Evolutionary conservation across 2,888 invertebrate species (phyloP).

Genomic region (Sacculina carcini): DNA sequence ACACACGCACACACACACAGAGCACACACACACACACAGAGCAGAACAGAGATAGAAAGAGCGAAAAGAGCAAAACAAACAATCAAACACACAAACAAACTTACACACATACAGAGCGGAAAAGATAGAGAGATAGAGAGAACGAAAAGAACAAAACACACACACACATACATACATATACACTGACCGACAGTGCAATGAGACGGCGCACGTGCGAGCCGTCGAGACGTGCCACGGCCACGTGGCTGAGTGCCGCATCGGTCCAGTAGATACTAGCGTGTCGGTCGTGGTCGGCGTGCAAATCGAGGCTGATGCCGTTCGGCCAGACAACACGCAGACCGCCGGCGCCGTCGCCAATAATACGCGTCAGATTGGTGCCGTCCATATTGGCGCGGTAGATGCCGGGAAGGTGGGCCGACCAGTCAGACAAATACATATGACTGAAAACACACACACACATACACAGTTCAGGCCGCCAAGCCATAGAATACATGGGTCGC

Average conservation of each 20-base stretch:
- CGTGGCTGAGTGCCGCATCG: conserved; percentile 53
- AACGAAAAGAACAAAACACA: conserved; percentile 3
- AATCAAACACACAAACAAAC: not conserved
- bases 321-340: conserved; percentile 58
- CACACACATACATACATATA: not conserved
- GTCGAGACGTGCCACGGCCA: conserved; percentile 44
- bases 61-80: not conserved
- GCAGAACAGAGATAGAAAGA: not conserved
- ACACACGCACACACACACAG: too few relatives aligned
- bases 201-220: conserved; percentile 39
- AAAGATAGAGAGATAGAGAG: too few relatives aligned
- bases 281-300: conserved; percentile 45
- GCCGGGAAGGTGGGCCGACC: conserved; percentile 47
- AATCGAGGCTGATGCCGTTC: conserved; percentile 61
- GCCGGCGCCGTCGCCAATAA: conserved; percentile 24
- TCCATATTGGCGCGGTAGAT: conserved; percentile 54
- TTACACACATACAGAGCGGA: not conserved
- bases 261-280: conserved; percentile 71
- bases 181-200: conserved; percentile 27
- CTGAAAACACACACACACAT: too few relatives aligned
- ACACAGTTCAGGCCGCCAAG: too few relatives aligned
- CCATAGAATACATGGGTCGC: too few relatives aligned
- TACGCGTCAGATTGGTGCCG: conserved; percentile 28
- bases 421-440: conserved; percentile 63
- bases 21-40: not conserved